phyloP scores from a whole-genome alignment of 2,113 vertebrate genomes.

The Dendrocopos noguchii region DNA sequence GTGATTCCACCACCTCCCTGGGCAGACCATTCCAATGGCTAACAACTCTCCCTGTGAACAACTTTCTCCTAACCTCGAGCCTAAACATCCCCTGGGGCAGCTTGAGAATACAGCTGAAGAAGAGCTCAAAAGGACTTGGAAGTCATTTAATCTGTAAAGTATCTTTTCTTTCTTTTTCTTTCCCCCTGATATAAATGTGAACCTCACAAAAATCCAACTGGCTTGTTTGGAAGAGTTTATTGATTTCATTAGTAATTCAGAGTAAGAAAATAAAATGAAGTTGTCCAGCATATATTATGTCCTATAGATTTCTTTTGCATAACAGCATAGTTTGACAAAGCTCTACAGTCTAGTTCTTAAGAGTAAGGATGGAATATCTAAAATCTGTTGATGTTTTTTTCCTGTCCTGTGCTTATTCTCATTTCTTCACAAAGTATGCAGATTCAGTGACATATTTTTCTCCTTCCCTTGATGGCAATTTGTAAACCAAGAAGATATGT shows the following conservation, averaged over 20 bases:
- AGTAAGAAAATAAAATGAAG: not conserved
- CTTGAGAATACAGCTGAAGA: not conserved
- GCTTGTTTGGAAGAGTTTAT: not conserved
- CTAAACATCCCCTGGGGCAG: no score
- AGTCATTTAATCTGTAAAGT: not conserved
- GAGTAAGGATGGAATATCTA: not conserved
- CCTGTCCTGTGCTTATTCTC: not conserved
- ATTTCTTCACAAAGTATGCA: not conserved
- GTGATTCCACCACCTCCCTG: no score
- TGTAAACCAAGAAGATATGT: not conserved
- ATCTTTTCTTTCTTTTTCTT: not conserved
- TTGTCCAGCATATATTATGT: not conserved
- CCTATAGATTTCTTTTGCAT: not conserved
- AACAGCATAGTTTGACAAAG: not conserved
- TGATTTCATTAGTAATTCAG: not conserved
- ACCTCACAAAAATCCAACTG: not conserved
- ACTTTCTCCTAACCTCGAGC: no score
- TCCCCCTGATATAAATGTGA: not conserved
- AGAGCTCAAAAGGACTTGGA: not conserved
- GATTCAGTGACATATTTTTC: not conserved
- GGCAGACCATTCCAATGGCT: no score
- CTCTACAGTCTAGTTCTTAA: not conserved
- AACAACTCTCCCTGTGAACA: no score
- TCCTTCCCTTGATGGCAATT: no score
- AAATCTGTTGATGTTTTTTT: not conserved